Conservation (phyloP, 2,888 invertebrate species). For the Diloba caeruleocephala region DNA sequence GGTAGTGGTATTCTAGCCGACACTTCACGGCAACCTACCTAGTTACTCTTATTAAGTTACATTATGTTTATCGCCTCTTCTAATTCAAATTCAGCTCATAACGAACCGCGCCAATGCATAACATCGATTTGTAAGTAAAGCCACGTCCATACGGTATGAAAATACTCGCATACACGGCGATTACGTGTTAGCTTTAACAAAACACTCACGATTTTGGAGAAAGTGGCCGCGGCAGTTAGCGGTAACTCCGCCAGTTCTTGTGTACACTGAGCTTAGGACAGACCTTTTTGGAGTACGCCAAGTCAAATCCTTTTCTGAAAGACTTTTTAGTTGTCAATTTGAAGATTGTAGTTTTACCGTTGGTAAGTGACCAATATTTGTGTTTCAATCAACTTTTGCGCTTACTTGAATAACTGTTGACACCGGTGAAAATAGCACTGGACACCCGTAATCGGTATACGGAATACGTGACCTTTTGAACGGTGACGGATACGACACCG, state of each 20-base stretch:
- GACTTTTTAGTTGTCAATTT: not conserved
- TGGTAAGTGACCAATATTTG: not conserved
- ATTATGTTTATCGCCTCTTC: constrained; percentile 29
- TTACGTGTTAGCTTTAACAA: constrained; percentile 51
- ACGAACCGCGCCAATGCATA: constrained; percentile 24
- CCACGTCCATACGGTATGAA: constrained; percentile 41
- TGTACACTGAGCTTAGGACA: constrained; percentile 36
- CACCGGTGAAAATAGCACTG: no score
- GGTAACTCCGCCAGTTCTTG: constrained; percentile 40
- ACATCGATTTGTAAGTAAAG: constrained; percentile 36
- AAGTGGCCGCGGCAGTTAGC: constrained; percentile 44
- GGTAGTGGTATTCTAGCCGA: no score
- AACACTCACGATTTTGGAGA: constrained; percentile 58
- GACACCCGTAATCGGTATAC: no score
- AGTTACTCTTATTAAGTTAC: constrained; percentile 8
- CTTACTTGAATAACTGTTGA: no score
- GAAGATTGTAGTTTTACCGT: not conserved
- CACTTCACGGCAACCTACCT: no score
- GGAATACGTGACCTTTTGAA: no score
- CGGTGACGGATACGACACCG: no score
- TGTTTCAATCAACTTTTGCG: no score
- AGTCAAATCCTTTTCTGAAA: no score
- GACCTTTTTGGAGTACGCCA: constrained; percentile 27
- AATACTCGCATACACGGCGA: constrained; percentile 46
- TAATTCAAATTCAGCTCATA: constrained; percentile 31